Evolutionary conservation across 2,888 invertebrate genomes (phyloP).

Genomic region (Drosophila pullipes): DNA sequence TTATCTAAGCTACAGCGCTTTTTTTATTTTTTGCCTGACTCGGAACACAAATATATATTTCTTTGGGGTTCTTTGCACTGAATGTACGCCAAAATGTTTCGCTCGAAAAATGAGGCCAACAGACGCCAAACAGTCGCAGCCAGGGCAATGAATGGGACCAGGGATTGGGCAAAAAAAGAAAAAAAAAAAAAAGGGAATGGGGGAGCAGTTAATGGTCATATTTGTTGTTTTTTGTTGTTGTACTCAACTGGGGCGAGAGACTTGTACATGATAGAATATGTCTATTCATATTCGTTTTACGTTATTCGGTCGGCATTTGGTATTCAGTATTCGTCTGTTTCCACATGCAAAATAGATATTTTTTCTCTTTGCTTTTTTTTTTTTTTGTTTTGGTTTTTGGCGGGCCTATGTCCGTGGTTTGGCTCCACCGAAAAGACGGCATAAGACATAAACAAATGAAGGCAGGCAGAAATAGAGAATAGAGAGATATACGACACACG

Average conservation of each 20-base stretch:
- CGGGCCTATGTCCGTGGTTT: constrained; percentile 11
- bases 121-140: constrained; percentile 74
- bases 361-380: not conserved
- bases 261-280: constrained; percentile 31
- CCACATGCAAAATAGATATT: constrained; percentile 54
- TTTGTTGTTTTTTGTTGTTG: constrained; percentile 40
- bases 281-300: constrained; percentile 35
- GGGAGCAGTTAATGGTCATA: constrained; percentile 61
- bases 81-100: constrained; percentile 67
- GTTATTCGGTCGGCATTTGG: constrained; percentile 11
- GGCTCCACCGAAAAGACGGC: constrained; percentile 13
- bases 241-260: constrained; percentile 51
- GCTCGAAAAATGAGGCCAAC: constrained; percentile 75
- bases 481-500: constrained; percentile 57
- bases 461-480: constrained; percentile 47
- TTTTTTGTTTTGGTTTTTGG: constrained; percentile 24
- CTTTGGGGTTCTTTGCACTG: constrained; percentile 33
- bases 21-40: not conserved
- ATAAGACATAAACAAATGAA: constrained; percentile 75
- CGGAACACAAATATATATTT: constrained; percentile 29
- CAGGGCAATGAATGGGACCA: constrained; percentile 11
- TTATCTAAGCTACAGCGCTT: constrained; percentile 23
- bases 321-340: constrained; percentile 17
- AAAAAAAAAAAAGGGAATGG: not conserved
- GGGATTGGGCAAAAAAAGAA: not conserved